Percentiles rank a stretch among this genome's conserved stretches.
Conservation (phyloP, 2,113 vertebrate genomes). For the Chloropsis cyanopogon region DNA sequence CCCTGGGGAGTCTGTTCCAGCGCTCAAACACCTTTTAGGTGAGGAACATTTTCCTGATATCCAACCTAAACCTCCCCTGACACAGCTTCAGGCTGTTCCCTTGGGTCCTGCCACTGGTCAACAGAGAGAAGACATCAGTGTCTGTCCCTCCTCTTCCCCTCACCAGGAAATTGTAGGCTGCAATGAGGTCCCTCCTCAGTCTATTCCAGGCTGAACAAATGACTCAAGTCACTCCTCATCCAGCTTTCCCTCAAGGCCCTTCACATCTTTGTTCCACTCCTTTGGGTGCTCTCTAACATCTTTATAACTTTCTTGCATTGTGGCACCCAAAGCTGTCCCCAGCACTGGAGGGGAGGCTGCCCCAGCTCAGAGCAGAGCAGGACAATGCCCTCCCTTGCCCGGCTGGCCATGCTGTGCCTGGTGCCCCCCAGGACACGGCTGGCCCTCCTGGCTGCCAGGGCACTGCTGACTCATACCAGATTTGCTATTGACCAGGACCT, state of each 20-base stretch:
- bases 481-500: not conserved
- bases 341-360: accelerated
- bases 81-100: not conserved
- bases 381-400: not conserved
- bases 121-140: not conserved
- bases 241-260: not conserved
- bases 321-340: not conserved
- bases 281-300: not conserved
- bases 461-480: not conserved
- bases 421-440: accelerated
- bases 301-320: not conserved
- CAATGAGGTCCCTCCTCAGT: not conserved
- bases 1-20: not conserved
- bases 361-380: not conserved
- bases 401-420: accelerated
- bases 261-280: not conserved
- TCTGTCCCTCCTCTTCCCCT: not conserved
- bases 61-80: not conserved
- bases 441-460: not conserved
- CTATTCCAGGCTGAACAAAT: not conserved
- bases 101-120: not conserved
- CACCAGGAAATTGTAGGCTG: not conserved
- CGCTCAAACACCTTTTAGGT: not conserved
- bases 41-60: not conserved
- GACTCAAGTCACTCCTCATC: not conserved